phyloP scores from a whole-genome alignment of 2,797 vertebrate species.

The Rhabdophis nuchalis region DNA sequence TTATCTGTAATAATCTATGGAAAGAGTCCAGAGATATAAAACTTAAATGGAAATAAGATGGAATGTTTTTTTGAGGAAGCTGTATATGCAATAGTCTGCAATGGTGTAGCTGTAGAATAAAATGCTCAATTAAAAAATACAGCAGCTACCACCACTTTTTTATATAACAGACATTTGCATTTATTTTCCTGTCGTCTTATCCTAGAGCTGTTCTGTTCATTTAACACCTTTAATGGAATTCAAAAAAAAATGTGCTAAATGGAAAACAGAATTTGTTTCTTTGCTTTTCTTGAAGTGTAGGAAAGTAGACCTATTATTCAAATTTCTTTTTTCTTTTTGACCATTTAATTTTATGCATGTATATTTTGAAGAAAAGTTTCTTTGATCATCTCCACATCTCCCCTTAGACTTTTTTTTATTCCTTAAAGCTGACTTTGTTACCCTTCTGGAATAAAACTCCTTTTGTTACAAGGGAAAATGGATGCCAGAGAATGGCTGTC shows the following conservation, averaged over 20 bases:
- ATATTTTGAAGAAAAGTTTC: background rate
- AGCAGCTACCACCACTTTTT: background rate
- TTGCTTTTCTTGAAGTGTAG: background rate
- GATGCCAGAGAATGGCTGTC: slow-evolving; percentile 14
- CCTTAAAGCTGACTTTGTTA: slow-evolving; percentile 11
- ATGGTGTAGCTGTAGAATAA: background rate
- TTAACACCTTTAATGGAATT: slow-evolving; percentile 22
- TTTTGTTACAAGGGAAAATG: background rate
- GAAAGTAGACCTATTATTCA: background rate
- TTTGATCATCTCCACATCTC: slow-evolving; percentile 1
- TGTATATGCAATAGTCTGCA: background rate
- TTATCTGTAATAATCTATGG: background rate
- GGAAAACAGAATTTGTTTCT: background rate
- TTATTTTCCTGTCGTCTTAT: slow-evolving; percentile 1
- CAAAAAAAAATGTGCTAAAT: slow-evolving; percentile 26
- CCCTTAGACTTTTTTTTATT: slow-evolving; percentile 10
- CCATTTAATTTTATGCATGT: accelerated
- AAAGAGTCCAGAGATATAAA: background rate
- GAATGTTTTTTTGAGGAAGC: background rate
- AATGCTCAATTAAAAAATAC: background rate
- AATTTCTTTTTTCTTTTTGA: background rate
- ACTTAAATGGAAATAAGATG: background rate
- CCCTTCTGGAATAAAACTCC: slow-evolving; percentile 21
- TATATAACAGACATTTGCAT: background rate
- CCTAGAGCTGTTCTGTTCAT: slow-evolving; percentile 29